Evolutionary conservation across 2,888 invertebrate species (phyloP).

Genomic region (Agriopis leucophaearia): DNA sequence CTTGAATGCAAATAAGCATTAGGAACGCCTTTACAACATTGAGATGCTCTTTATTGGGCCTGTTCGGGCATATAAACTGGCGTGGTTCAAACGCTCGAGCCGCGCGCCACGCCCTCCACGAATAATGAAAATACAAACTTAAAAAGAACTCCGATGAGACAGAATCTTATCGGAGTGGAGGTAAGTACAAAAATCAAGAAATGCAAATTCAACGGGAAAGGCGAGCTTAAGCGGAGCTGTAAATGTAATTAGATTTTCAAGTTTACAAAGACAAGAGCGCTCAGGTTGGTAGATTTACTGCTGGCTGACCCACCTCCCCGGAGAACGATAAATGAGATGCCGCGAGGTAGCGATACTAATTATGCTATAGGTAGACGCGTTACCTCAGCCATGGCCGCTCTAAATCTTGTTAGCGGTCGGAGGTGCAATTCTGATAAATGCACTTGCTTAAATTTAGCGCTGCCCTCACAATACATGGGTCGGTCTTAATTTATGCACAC

Average conservation of each 20-base stretch:
- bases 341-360: constrained; percentile 84
- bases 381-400: constrained; percentile 64
- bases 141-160: constrained; percentile 58
- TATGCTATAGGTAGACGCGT: constrained; percentile 80
- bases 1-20: constrained; percentile 85
- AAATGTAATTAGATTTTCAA: constrained; percentile 86
- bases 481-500: constrained; percentile 52
- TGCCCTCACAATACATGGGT: constrained; percentile 47
- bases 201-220: constrained; percentile 79
- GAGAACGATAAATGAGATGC: constrained; percentile 84
- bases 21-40: constrained; percentile 82
- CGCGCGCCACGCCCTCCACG: constrained; percentile 56
- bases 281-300: constrained; percentile 85
- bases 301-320: constrained; percentile 83
- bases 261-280: constrained; percentile 84
- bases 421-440: constrained; percentile 75
- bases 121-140: constrained; percentile 58
- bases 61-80: constrained; percentile 75
- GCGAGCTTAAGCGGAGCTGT: constrained; percentile 80
- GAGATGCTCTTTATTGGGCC: constrained; percentile 81
- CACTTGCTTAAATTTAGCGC: constrained; percentile 65
- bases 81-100: constrained; percentile 67
- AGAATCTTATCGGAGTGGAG: constrained; percentile 67
- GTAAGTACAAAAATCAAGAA: constrained; percentile 75
- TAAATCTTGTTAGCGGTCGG: constrained; percentile 78